A percentile compares a stretch with the other conserved stretches of the same genome.
Conservation (phyloP, 2,113 vertebrate species). For the Herpetotheres cachinnans region DNA sequence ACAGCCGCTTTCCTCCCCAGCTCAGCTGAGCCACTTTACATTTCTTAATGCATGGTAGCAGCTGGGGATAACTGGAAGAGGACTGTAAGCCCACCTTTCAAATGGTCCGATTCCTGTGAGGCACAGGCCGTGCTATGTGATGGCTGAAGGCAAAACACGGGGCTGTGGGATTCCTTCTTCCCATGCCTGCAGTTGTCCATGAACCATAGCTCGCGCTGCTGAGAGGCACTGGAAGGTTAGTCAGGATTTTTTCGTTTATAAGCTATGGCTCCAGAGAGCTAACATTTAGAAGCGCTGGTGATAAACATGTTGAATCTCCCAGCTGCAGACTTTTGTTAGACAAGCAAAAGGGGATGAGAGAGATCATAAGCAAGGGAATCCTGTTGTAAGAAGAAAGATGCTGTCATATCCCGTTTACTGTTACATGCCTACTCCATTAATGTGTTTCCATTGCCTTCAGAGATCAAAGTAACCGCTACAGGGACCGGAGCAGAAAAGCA, state of each 20-base stretch:
- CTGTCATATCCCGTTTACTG: not conserved
- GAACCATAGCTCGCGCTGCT: fast-evolving
- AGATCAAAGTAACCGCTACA: not conserved
- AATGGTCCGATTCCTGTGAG: not conserved
- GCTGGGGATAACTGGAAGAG: not conserved
- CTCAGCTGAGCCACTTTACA: not conserved
- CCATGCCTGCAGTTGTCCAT: too few relatives aligned
- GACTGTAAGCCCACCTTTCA: not conserved
- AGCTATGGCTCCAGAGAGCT: not conserved
- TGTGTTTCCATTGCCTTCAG: not conserved
- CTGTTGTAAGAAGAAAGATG: not conserved
- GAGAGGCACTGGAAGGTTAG: not conserved
- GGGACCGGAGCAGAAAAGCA: not conserved
- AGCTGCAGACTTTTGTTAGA: not conserved
- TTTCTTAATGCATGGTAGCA: not conserved
- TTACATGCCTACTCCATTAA: not conserved
- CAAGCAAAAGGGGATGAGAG: not conserved
- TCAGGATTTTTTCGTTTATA: not conserved
- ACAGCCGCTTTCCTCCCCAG: not conserved
- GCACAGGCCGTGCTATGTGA: not conserved
- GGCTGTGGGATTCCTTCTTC: not conserved
- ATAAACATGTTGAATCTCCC: not conserved
- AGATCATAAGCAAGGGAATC: not conserved
- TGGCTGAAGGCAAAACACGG: not conserved
- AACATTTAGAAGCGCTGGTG: not conserved